These are phyloP conservation scores for Eupithecia tripunctaria DNA, from an alignment of 2,888 invertebrate genomes.

Conservation along the genomic window DNA sequence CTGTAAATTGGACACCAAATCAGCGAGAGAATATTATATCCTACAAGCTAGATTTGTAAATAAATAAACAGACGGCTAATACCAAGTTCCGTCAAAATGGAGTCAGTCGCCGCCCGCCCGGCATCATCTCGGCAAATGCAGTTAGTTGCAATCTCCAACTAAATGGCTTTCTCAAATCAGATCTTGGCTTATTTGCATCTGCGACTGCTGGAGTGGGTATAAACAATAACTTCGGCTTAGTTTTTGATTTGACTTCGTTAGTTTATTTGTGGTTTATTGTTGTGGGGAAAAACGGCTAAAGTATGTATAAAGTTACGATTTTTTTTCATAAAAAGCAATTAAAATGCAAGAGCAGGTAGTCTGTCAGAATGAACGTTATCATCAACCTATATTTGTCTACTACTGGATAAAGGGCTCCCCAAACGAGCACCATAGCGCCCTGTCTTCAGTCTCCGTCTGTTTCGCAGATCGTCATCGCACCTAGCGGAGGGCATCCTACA, in stretches of 20 bases:
- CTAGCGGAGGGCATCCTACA: no score
- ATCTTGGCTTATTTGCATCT: slow-evolving; percentile 54
- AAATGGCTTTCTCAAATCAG: slow-evolving; percentile 64
- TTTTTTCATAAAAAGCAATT: background rate
- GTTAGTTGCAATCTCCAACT: slow-evolving; percentile 70
- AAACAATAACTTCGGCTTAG: slow-evolving; percentile 52
- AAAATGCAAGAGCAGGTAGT: no score
- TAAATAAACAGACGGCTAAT: slow-evolving; percentile 21
- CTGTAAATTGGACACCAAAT: background rate
- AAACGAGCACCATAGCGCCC: no score
- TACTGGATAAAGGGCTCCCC: no score
- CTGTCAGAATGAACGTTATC: no score
- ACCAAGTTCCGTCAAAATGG: slow-evolving; percentile 18
- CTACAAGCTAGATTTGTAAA: background rate
- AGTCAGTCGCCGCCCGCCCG: slow-evolving; percentile 22
- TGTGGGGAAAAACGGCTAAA: background rate
- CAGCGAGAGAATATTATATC: background rate
- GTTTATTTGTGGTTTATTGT: slow-evolving; percentile 20
- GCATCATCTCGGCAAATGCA: slow-evolving; percentile 59
- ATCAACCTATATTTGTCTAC: no score
- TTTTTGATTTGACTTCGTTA: slow-evolving; percentile 31
- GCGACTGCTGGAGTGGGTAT: slow-evolving; percentile 26
- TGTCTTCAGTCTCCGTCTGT: no score
- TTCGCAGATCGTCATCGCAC: no score
- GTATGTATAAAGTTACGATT: background rate